Conservation (phyloP, 1,140 invertebrate genomes). For the Tetramorium parvispinum region DNA sequence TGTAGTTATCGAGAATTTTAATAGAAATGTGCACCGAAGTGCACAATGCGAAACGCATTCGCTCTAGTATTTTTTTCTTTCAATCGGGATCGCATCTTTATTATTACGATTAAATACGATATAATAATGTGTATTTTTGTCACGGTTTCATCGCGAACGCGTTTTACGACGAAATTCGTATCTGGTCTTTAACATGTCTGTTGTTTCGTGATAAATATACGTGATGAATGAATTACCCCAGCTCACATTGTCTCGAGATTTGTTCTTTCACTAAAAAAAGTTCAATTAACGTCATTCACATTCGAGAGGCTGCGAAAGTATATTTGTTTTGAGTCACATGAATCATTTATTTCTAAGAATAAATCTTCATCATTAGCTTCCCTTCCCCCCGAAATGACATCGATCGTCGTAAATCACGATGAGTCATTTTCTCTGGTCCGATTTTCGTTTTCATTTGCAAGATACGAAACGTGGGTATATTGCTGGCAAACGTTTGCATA, state of each 20-base stretch:
- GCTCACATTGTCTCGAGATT: background rate
- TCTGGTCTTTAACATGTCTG: background rate
- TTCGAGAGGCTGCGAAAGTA: background rate
- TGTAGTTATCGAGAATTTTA: background rate
- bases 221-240: background rate
- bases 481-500: conserved; percentile 21
- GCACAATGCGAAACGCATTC: background rate
- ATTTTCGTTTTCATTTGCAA: background rate
- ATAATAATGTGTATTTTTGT: background rate
- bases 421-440: conserved; percentile 17
- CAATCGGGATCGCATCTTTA: background rate
- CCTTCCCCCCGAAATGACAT: background rate
- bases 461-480: background rate
- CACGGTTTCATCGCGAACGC: background rate
- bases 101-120: background rate
- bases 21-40: background rate
- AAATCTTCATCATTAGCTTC: conserved; percentile 11
- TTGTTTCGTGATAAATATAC: background rate
- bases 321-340: background rate
- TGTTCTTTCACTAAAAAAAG: background rate
- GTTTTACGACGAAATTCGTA: background rate
- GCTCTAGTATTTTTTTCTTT: background rate
- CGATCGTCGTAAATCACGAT: conserved; percentile 40
- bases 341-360: conserved; percentile 41
- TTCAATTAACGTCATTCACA: conserved; percentile 20